Conservation (phyloP, 35 echinoderm and acorn worm genomes). For the Stichopus chloronotus region DNA sequence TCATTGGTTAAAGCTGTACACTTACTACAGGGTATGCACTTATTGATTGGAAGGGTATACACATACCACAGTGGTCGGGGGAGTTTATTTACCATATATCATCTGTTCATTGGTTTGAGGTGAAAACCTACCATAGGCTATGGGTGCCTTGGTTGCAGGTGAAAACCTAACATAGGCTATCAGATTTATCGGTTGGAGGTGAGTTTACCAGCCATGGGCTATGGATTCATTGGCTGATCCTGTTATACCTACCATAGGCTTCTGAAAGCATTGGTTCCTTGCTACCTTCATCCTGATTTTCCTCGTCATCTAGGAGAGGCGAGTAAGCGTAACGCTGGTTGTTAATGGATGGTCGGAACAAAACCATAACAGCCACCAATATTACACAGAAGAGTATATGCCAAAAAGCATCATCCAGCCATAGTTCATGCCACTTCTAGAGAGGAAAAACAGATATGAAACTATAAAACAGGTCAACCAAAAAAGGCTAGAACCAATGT, state of each 20-base stretch:
- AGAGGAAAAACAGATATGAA: not conserved
- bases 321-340: constrained; percentile 96
- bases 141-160: no score
- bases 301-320: constrained; percentile 72
- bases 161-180: no score
- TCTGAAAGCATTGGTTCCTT: constrained; percentile 93
- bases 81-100: no score
- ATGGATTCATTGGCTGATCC: no score
- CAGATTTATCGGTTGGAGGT: no score
- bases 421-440: constrained; percentile 89
- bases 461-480: not conserved
- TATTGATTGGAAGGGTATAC: no score
- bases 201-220: no score
- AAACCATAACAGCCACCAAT: constrained; percentile 76
- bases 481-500: not conserved
- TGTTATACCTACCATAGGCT: constrained; percentile 77
- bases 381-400: constrained; percentile 88
- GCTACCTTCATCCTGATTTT: constrained; percentile 73
- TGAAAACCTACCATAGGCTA: no score
- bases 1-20: no score
- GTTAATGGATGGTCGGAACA: constrained; percentile 87
- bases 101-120: no score
- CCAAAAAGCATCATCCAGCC: constrained; percentile 97
- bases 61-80: no score
- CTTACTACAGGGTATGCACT: no score